Evolutionary conservation across 2,113 vertebrate species (phyloP).

Genomic region (Caretta caretta): DNA sequence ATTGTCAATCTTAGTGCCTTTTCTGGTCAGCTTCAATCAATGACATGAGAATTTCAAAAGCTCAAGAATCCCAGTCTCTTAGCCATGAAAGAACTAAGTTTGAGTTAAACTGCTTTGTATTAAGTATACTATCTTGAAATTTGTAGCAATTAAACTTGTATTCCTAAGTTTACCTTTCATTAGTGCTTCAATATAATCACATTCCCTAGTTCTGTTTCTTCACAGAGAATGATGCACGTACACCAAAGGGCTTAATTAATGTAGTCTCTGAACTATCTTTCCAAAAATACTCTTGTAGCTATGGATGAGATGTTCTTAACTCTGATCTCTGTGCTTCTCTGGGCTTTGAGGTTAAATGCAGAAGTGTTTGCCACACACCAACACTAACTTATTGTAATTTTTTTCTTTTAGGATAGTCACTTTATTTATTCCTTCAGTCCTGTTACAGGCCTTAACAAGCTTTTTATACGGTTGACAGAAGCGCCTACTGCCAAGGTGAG

Average conservation of each 20-base stretch:
- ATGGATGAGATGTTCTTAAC: not conserved
- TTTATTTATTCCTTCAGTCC: constrained; percentile 99
- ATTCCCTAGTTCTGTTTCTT: not conserved
- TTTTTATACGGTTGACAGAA: constrained; percentile 92
- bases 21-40: not conserved
- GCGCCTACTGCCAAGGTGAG: constrained; percentile 93
- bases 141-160: not conserved
- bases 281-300: not conserved
- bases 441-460: constrained; percentile 89
- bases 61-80: not conserved
- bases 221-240: not conserved
- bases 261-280: not conserved
- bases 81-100: not conserved
- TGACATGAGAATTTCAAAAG: not conserved
- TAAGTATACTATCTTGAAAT: not conserved
- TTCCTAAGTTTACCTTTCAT: not conserved
- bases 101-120: not conserved
- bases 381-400: not conserved
- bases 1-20: not conserved
- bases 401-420: constrained; percentile 90
- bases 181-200: not conserved
- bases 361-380: not conserved
- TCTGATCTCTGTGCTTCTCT: not conserved
- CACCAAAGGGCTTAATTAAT: not conserved
- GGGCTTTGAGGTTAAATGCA: not conserved